phyloP scores from a whole-genome alignment of 1,140 invertebrate species.

The Hycleus phaleratus region DNA sequence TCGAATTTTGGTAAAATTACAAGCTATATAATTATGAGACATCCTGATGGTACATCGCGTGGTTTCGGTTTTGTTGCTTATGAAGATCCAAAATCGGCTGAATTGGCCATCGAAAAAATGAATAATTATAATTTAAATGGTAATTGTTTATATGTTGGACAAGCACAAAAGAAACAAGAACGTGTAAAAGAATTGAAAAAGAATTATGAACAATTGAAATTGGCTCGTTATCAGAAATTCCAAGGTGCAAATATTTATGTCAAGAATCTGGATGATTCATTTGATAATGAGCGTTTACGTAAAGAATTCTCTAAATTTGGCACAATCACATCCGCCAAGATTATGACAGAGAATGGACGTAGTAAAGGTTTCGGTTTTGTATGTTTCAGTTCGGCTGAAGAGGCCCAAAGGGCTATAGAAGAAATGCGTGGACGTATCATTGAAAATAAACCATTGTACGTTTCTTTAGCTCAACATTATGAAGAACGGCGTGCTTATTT shows the following conservation, averaged over 20 bases:
- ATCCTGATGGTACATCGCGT: constrained; percentile 82
- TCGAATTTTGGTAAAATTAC: constrained; percentile 90
- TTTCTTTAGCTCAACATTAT: constrained; percentile 65
- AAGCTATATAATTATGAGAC: constrained; percentile 90
- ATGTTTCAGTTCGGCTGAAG: constrained; percentile 65
- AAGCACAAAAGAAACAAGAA: constrained; percentile 98
- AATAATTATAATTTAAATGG: constrained; percentile 82
- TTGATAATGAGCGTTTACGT: constrained; percentile 58
- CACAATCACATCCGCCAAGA: constrained; percentile 63
- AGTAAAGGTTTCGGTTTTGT: constrained; percentile 69
- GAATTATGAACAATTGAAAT: constrained; percentile 90
- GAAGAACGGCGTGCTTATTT: constrained; percentile 64
- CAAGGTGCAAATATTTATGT: constrained; percentile 72
- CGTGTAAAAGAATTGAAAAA: constrained; percentile 92
- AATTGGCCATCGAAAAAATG: constrained; percentile 81
- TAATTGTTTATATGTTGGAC: constrained; percentile 82
- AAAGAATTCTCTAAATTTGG: constrained; percentile 61
- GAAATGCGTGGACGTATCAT: constrained; percentile 68
- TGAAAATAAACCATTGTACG: constrained; percentile 62
- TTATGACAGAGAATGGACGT: constrained; percentile 48
- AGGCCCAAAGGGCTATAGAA: constrained; percentile 67
- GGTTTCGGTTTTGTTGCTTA: constrained; percentile 99
- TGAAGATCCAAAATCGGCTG: constrained; percentile 91
- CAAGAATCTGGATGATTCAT: constrained; percentile 56
- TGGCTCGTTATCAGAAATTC: constrained; percentile 85